A percentile compares a stretch with the other conserved stretches of the same genome.
Conservation (phyloP, 1,140 invertebrate genomes). For the Frieseomelitta varia region DNA sequence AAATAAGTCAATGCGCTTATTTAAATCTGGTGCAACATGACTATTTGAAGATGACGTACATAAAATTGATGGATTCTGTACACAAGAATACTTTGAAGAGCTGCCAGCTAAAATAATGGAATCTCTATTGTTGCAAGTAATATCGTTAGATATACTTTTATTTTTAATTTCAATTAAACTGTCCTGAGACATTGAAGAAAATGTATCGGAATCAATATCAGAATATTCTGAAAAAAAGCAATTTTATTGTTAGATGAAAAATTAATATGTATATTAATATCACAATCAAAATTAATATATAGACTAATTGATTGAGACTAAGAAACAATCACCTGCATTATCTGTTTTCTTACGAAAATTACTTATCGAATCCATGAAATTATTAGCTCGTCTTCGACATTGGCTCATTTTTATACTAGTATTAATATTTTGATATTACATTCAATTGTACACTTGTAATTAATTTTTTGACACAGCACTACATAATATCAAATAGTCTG, state of each 20-base stretch:
- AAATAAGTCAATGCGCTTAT: conserved; percentile 53
- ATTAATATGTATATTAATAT: background rate
- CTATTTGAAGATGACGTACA: background rate
- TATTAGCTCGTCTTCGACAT: conserved; percentile 40
- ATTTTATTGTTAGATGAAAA: background rate
- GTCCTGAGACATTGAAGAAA: conserved; percentile 2
- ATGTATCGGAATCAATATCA: background rate
- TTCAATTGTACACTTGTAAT: background rate
- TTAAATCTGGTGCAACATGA: conserved; percentile 35
- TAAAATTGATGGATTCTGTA: background rate
- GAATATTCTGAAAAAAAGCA: conserved; percentile 19
- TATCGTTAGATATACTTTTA: background rate
- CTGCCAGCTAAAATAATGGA: conserved; percentile 39
- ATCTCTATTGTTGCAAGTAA: background rate
- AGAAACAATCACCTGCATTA: background rate
- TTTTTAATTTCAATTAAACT: conserved; percentile 15
- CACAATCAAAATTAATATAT: too few species aligned
- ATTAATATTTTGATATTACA: background rate
- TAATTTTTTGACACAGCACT: background rate
- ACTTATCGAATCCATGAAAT: conserved; percentile 52
- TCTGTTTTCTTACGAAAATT: conserved; percentile 44
- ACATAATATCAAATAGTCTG: background rate
- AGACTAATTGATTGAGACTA: background rate
- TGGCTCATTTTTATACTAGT: conserved; percentile 36
- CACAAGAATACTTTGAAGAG: background rate